A percentile compares a stretch with the other conserved stretches of the same genome.
Conservation (phyloP, 2,797 vertebrate species). For the Eidolon dupreanum region DNA sequence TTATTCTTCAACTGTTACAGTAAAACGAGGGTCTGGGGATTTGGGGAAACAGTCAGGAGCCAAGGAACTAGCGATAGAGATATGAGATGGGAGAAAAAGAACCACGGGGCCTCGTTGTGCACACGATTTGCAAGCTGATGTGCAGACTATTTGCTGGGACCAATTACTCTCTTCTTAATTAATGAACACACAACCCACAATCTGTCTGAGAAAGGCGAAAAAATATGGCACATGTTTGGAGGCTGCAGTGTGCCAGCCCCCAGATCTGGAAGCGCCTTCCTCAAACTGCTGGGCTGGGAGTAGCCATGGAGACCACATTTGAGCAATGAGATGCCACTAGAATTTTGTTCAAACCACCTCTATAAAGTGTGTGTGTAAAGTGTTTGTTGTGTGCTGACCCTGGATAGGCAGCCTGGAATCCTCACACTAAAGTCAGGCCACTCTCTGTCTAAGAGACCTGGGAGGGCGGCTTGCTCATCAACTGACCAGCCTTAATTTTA, state of each 20-base stretch:
- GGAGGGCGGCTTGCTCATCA: background rate
- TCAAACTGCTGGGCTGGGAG: constrained; percentile 29
- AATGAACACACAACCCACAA: constrained; percentile 77
- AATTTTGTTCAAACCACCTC: background rate
- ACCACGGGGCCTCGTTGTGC: constrained; percentile 51
- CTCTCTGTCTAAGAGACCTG: background rate
- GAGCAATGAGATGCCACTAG: background rate
- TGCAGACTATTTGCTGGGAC: constrained; percentile 74
- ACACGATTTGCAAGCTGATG: constrained; percentile 76
- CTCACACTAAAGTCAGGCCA: background rate
- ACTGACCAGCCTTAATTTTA: background rate
- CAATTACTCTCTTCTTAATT: constrained; percentile 74
- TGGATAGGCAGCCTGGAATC: background rate
- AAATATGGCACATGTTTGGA: constrained; percentile 66
- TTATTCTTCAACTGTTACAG: constrained; percentile 51
- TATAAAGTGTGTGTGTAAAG: background rate
- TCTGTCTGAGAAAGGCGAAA: constrained; percentile 75
- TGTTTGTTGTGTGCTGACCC: background rate
- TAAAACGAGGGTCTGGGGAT: constrained; percentile 50
- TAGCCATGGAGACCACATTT: constrained; percentile 43
- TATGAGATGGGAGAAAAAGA: constrained; percentile 62
- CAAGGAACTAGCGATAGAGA: constrained; percentile 66
- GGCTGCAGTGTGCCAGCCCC: constrained; percentile 42
- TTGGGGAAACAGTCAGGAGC: constrained; percentile 30
- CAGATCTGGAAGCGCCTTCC: constrained; percentile 69